phyloP scores from a whole-genome alignment of 2,113 vertebrate genomes.

The Vidua macroura region DNA sequence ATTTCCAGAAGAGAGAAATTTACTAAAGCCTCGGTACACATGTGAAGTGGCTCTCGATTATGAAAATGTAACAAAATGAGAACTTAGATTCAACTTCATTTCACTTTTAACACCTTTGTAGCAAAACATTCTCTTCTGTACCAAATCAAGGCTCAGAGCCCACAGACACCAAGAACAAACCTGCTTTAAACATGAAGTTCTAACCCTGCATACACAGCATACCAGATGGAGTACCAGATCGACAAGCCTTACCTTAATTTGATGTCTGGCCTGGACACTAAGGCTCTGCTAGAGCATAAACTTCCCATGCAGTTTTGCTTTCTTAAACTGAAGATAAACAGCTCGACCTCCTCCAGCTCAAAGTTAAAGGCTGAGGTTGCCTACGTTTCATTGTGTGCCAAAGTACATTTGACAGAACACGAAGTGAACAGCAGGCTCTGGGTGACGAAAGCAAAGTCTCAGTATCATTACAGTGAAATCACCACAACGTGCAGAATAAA shows the following conservation, averaged over 20 bases:
- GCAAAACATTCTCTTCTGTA: background rate
- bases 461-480: background rate
- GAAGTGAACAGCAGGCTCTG: background rate
- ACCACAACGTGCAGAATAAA: rapidly evolving
- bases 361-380: background rate
- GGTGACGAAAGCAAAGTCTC: background rate
- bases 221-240: background rate
- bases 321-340: background rate
- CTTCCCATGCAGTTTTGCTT: background rate
- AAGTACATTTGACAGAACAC: background rate
- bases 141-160: background rate
- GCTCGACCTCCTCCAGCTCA: background rate
- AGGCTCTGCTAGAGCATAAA: background rate
- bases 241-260: background rate
- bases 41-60: rapidly evolving
- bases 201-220: rapidly evolving
- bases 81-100: background rate
- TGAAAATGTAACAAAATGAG: rapidly evolving
- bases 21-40: background rate
- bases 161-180: background rate
- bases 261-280: background rate
- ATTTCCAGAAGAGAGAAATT: background rate
- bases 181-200: rapidly evolving
- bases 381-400: background rate
- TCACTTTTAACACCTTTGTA: rapidly evolving